Conservation (phyloP, 2,797 vertebrate species). For the Aphelocoma californica region DNA sequence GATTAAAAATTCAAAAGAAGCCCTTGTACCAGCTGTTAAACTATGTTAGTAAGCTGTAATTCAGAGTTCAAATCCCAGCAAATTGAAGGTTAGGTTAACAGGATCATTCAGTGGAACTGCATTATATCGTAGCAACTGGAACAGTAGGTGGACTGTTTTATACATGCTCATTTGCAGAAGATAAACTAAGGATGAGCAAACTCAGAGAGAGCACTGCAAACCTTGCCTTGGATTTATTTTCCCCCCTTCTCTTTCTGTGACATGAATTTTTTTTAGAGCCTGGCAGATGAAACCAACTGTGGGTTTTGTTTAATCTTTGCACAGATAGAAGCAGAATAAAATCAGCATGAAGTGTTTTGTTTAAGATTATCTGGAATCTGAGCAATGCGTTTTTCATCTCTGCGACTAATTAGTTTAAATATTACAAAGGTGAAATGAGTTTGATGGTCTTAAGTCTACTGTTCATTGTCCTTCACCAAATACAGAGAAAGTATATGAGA, state of each 20-base stretch:
- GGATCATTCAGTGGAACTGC: conserved; percentile 81
- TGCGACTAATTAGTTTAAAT: conserved; percentile 70
- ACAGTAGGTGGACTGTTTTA: conserved; percentile 80
- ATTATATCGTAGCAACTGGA: conserved; percentile 79
- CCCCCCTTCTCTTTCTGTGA: conserved; percentile 11
- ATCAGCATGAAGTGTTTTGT: conserved; percentile 58
- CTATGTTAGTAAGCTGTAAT: conserved; percentile 86
- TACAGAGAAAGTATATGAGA: conserved; percentile 3
- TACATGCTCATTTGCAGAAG: conserved; percentile 69
- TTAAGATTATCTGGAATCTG: conserved; percentile 69
- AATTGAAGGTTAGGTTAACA: conserved; percentile 89
- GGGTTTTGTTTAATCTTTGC: conserved; percentile 59
- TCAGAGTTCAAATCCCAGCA: conserved; percentile 90
- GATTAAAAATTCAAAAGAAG: conserved; percentile 92
- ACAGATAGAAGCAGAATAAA: conserved; percentile 67
- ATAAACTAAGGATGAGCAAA: conserved; percentile 72
- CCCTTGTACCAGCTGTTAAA: conserved; percentile 89
- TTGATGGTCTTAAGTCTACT: conserved; percentile 64
- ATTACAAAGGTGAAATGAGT: conserved; percentile 70
- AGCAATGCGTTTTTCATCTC: conserved; percentile 62
- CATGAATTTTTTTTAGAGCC: conserved; percentile 50
- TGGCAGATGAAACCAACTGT: conserved; percentile 52
- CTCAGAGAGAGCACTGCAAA: conserved; percentile 39
- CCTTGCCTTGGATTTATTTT: conserved; percentile 61
- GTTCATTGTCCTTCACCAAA: conserved; percentile 45